These are phyloP conservation scores for Leiothrix lutea DNA, from an alignment of 2,113 vertebrate genomes.

Conservation along the genomic window DNA sequence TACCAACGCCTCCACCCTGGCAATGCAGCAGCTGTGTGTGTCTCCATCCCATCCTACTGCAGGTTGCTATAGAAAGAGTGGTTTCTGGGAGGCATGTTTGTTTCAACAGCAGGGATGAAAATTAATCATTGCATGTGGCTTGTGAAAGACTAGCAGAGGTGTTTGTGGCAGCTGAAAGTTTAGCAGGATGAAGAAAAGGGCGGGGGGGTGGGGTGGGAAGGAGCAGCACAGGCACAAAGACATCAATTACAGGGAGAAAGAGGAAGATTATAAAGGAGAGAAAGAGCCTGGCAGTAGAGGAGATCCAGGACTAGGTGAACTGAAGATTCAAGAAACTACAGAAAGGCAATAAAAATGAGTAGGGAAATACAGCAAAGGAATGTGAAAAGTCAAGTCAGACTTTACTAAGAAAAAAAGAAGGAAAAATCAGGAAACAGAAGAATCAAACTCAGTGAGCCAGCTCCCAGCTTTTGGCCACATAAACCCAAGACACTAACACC, in stretches of 20 bases:
- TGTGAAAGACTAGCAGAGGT: not conserved
- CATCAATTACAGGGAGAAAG: not conserved
- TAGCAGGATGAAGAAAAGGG: not conserved
- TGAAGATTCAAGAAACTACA: not conserved
- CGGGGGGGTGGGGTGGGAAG: not conserved
- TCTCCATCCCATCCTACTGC: not conserved
- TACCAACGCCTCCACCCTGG: accelerated
- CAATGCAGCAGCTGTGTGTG: not conserved
- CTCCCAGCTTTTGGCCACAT: not conserved
- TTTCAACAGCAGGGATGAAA: not conserved
- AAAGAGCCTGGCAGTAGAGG: not conserved
- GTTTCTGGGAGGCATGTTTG: not conserved
- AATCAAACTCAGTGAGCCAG: not conserved
- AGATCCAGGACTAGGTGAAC: not conserved
- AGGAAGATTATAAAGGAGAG: not conserved
- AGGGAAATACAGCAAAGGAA: not conserved
- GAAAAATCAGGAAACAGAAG: not conserved
- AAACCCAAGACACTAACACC: accelerated
- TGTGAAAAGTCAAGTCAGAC: not conserved
- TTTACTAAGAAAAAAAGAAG: not conserved
- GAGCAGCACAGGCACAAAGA: not conserved
- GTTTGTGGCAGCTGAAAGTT: not conserved
- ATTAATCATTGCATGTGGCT: not conserved
- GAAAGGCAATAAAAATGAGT: not conserved
- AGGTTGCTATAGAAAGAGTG: not conserved